Base-by-base conservation (phyloP, 2,113 vertebrate genomes). In the Ramphastos sulfuratus region DNA sequence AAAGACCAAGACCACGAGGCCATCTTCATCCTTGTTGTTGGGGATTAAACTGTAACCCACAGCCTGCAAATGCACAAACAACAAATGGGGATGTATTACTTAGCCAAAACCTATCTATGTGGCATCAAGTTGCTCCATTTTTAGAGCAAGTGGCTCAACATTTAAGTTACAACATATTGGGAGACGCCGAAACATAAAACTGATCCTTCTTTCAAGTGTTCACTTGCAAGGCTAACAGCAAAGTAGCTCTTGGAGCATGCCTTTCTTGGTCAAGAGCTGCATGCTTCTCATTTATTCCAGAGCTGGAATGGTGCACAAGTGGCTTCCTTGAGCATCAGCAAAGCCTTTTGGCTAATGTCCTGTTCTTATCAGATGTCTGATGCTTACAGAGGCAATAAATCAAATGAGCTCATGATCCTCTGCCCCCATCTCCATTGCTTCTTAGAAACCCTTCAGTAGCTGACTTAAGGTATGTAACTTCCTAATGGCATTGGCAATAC, bases 31-130 rank as follows among this genome's bases (percentile, higher is more conserved):
- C 92, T 99, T 99, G 92, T 98, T 99, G 78, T 97, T 98, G 30
- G 98, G 98, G 96, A 99, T 98, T 90, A 99, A 99, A 96, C 98
- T 99, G 86, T 98, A 99, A 82, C 99, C 99, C 89, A 99, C 99
- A 12, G 99, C 99, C 99, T 99, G 92, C 44, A 69, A 82, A 75
- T 74, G 11, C 92, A 78, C 24, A 66, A 48, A 74, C 9, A 31
- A 54, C 48, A 84, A 46, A 13, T 1, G 6, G 27, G 31, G 31
- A 21, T 25, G 4, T 1, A 3, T 72, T 37, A 77, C 64, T 52
- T 6, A 39, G n/a, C 46, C 81, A 77, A 77, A 83, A 7, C 9
- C 0, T 15, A 33, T 5, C 37, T 21, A 9, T 4, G 46, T 30
- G 52, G 58, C 46, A 30, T 5, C 18, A 72, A 69, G 30, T 12